Percentiles rank a stretch among this genome's conserved stretches.
These are phyloP conservation scores for Protophormia terraenovae DNA, from an alignment of 2,888 invertebrate genomes.

Conservation along the genomic window DNA sequence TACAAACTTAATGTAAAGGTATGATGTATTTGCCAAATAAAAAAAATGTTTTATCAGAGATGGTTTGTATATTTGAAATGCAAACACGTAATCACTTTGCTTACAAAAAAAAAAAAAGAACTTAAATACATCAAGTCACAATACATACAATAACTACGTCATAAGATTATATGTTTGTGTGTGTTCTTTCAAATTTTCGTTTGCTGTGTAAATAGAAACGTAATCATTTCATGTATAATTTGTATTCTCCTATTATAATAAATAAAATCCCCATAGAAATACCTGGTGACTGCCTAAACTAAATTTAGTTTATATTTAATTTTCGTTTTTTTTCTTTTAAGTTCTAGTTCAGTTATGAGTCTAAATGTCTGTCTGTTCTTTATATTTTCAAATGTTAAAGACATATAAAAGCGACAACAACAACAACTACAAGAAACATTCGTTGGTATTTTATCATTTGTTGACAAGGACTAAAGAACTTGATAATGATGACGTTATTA, in stretches of 20 bases:
- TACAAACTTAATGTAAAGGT: too few relatives aligned
- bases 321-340: not conserved
- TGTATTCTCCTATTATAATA: not conserved
- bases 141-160: not conserved
- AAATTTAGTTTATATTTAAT: not conserved
- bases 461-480: not conserved
- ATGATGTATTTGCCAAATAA: conserved; percentile 2
- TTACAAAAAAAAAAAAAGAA: too few relatives aligned
- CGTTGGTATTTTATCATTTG: conserved; percentile 4
- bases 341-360: not conserved
- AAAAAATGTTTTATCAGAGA: not conserved
- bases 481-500: conserved; percentile 14
- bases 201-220: not conserved
- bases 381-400: not conserved
- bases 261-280: not conserved
- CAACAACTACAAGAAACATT: not conserved
- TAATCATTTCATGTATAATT: conserved; percentile 3
- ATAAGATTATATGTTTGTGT: not conserved
- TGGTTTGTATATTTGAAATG: not conserved
- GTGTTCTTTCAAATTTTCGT: not conserved
- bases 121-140: not conserved
- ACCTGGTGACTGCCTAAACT: conserved; percentile 1
- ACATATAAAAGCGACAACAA: not conserved
- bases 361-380: not conserved
- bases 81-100: conserved; percentile 12